These are phyloP conservation scores for Eupeodes latifasciatus DNA, from an alignment of 2,888 invertebrate species.

Conservation along the genomic window DNA sequence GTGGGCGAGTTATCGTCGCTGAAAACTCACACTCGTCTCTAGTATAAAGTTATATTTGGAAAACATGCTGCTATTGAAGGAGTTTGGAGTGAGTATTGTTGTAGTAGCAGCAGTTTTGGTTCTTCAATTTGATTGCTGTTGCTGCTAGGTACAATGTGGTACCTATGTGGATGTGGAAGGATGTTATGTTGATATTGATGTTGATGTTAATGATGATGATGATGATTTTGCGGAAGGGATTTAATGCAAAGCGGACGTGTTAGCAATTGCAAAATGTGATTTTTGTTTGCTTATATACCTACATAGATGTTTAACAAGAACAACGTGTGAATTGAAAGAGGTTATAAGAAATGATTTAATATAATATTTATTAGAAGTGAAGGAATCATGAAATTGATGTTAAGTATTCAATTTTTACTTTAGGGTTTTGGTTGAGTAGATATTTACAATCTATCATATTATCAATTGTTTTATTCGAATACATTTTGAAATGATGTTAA, in stretches of 20 bases:
- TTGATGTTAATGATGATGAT: conserved; percentile 32
- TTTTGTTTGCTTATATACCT: not conserved
- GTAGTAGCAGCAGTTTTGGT: conserved; percentile 5
- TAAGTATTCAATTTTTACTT: not conserved
- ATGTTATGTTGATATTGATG: conserved; percentile 24
- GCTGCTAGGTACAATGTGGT: not conserved
- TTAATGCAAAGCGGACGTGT: conserved; percentile 42
- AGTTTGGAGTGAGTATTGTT: not conserved
- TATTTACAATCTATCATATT: not conserved
- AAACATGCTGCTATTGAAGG: conserved; percentile 34
- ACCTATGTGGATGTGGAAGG: not conserved
- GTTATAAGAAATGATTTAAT: not conserved
- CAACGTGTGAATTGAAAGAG: not conserved
- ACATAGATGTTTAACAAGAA: not conserved
- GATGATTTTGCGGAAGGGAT: conserved; percentile 29
- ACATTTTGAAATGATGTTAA: no score
- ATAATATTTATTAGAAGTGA: conserved; percentile 10
- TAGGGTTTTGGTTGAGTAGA: no score
- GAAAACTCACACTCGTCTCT: not conserved
- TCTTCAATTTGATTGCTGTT: conserved; percentile 13
- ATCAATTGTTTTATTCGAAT: no score
- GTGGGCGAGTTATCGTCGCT: no score
- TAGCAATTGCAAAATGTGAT: conserved; percentile 36
- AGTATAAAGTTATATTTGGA: conserved; percentile 18
- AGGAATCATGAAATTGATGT: not conserved